Evolutionary conservation across 2,113 vertebrate species (phyloP), one percentile per base, ranked within the genome.

Genomic region (Pitta sordida): DNA sequence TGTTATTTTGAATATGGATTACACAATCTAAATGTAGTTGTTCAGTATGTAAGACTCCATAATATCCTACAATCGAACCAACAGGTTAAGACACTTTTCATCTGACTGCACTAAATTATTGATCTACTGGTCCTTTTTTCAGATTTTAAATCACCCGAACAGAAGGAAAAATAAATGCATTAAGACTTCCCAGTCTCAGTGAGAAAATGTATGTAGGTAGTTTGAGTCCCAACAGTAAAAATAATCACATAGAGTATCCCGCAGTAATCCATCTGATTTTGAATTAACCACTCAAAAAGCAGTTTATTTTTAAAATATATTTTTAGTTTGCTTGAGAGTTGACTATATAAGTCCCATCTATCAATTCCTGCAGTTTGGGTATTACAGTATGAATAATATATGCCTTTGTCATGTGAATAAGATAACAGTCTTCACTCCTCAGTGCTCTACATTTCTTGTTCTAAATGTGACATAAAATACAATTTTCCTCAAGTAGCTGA

Each of bases 301-400:
- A 69, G 69, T 49, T 88, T 87, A 89, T 93, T 95, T 92, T 83
- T 65, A 91, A 94, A 92, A 73, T n/a, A 65, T 62, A 76, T 85
- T 87, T 94, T 91, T 43, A 56, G 48, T 82, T 88, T 91, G 48
- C 81, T 73, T 89, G 44, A 49, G 69, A 94, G 39, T 56, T 92
- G 77, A 92, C 58, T 86, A 46, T 87, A 55, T 82, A 94, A 88
- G 52, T 41, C 32, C 32, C 70, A 93, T 95, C 78, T 80, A 96
- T 95, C 95, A 93, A 85, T 87, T 95, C 46, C 65, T 89, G 37
- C 81, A 68, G 49, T 91, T 87, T 79, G 74, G 52, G 78, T 73
- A 94, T 93, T 93, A 81, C 29, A n/a, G 48, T 41, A 95, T 94
- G 92, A 96, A 96, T 95, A 96, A 96, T 92, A 89, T 65, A 96